Percentiles rank a stretch among this genome's conserved stretches.
Conservation (phyloP, 2,797 vertebrate species). For the Taenioides sp. region DNA sequence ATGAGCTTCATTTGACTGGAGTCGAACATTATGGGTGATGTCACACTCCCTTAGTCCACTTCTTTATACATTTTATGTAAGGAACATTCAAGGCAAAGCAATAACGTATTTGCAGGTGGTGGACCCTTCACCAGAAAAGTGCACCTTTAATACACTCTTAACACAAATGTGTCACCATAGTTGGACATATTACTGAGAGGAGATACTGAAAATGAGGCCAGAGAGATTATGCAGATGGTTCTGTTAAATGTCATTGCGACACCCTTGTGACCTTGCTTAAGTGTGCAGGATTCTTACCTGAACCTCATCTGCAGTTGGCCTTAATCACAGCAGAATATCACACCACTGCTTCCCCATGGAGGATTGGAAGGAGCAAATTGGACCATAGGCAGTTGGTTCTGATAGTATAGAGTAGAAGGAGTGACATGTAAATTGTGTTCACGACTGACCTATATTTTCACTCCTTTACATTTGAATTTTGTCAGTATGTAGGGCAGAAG, state of each 20-base stretch:
- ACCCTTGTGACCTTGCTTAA: constrained; percentile 12
- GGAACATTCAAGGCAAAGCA: background rate
- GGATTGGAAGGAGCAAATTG: background rate
- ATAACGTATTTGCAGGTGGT: background rate
- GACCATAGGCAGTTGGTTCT: background rate
- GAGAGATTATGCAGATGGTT: constrained; percentile 9
- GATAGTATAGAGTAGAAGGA: background rate
- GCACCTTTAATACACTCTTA: background rate
- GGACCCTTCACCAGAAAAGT: background rate
- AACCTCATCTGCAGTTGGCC: constrained; percentile 3
- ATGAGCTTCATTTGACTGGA: no score
- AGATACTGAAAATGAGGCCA: constrained; percentile 19
- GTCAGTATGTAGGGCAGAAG: background rate
- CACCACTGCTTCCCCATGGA: constrained; percentile 2
- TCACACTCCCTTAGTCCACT: no score
- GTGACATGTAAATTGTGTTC: background rate
- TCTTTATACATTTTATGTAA: no score
- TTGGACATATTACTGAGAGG: background rate
- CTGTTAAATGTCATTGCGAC: constrained; percentile 18
- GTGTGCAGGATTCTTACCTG: background rate
- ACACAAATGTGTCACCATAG: background rate
- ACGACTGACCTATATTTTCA: background rate
- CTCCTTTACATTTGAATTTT: background rate
- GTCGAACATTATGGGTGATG: no score
- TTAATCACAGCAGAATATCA: constrained; percentile 14